Evolutionary conservation across 2,113 vertebrate genomes (phyloP).

Genomic region (Plectropomus leopardus): DNA sequence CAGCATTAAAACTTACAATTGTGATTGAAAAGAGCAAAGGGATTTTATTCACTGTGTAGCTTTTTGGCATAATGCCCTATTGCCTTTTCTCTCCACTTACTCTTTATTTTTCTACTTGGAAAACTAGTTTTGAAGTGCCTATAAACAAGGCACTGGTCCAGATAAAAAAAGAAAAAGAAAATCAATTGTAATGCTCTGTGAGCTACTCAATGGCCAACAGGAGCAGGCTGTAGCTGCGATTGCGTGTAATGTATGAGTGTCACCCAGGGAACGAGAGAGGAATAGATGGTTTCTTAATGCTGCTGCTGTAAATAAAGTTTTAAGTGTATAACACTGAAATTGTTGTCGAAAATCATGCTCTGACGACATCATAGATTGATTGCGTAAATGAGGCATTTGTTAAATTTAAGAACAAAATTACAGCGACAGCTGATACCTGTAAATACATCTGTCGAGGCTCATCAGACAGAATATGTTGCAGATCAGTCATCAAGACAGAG

Average conservation of each 20-base stretch:
- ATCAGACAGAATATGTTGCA: slow-evolving; percentile 1
- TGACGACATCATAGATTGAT: neutral
- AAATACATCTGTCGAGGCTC: slow-evolving; percentile 7
- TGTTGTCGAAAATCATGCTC: neutral
- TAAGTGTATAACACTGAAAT: neutral
- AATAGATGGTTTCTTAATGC: slow-evolving; percentile 11
- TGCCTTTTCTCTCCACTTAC: slow-evolving; percentile 13
- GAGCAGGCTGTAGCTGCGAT: slow-evolving; percentile 21
- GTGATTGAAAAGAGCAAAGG: slow-evolving; percentile 31
- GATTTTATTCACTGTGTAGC: slow-evolving; percentile 27
- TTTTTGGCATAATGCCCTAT: slow-evolving; percentile 29
- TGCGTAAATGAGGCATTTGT: neutral
- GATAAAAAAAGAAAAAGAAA: slow-evolving; percentile 48
- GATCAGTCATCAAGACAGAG: slow-evolving; percentile 2
- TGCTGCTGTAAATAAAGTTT: slow-evolving; percentile 33
- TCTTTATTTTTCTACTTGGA: slow-evolving; percentile 45
- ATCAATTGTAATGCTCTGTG: slow-evolving; percentile 54
- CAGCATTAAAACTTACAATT: slow-evolving; percentile 27
- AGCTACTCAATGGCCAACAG: slow-evolving; percentile 45
- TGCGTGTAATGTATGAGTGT: slow-evolving; percentile 32
- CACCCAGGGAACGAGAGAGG: slow-evolving; percentile 1
- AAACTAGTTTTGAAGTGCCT: slow-evolving; percentile 57
- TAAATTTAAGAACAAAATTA: neutral
- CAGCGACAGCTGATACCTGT: neutral
- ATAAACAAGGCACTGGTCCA: slow-evolving; percentile 60